Base-by-base conservation (phyloP, 30 jellyfish, hydroid and myxozoan species). In the Calvadosia cruxmelitensis region DNA sequence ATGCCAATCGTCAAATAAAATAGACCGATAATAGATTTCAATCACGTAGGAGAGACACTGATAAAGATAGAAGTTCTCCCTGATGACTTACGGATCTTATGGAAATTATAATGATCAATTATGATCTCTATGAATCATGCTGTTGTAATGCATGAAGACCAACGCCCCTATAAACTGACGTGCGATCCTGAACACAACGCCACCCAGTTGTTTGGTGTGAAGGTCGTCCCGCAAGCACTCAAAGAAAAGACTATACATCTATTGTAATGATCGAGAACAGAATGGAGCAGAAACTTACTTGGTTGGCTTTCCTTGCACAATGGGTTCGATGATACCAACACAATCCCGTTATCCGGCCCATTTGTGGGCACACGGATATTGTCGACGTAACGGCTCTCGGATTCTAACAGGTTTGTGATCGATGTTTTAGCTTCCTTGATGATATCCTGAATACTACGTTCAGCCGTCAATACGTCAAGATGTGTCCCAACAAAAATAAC, bases 111-210 rank as follows among this genome's bases (percentile, higher is more conserved):
- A n/a, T n/a, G n/a, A n/a, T n/a, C n/a, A n/a, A n/a, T n/a, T n/a
- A n/a, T n/a, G n/a, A 61, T 89, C 98, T 23, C 98, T 80, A 74
- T 89, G 98, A 49, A 89, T 72, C 66, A 89, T 82, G 49, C 79
- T 74, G 1, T 65, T 67, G 3, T 66, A 28, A 70, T 89, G 98
- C 53, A 89, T 65, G 64, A 75, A 84, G 1, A 82, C 62, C 31
- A 89, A 34, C 20, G 95, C 95, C 62, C 92, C 75, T 27, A 91
- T 68, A 0, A 81, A 42, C 66, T 89, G 98, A n/a, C 75, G 86
- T 0, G 86, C 83, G 2, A 89, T 82, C 2, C 95, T 92, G 67
- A 69, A 89, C 26, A 71, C 34, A 0, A 82, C 86, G n/a, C n/a
- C n/a, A n/a, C n/a, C n/a, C n/a, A n/a, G n/a, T n/a, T n/a, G n/a